Percentiles rank a stretch among this genome's conserved stretches.
Evolutionary conservation across 2,113 vertebrate genomes (phyloP).

Genomic region (Calidris pugnax): DNA sequence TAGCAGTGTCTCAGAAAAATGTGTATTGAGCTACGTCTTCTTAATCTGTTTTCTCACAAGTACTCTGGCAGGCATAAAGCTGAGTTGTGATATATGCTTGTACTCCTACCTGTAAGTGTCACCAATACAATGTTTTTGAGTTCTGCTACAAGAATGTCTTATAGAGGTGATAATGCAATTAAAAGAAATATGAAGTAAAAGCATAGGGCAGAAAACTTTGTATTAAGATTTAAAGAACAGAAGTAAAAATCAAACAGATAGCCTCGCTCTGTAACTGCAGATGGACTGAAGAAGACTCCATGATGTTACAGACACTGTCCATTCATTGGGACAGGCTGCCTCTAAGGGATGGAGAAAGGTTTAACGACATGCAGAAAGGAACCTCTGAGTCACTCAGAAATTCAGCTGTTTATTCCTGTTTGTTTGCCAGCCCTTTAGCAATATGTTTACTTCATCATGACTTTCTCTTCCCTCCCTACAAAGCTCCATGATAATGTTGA

Average conservation of each 20-base stretch:
- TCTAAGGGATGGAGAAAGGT: not conserved
- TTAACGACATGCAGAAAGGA: no score
- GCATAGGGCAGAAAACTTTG: not conserved
- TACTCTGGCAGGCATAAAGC: not conserved
- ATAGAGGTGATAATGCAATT: not conserved
- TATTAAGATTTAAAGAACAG: not conserved
- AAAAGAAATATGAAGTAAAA: not conserved
- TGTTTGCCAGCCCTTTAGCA: not conserved
- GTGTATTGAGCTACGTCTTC: not conserved
- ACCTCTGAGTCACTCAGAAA: not conserved
- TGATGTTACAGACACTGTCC: no score
- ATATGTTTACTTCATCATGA: not conserved
- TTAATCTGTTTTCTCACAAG: not conserved
- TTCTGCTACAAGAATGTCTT: not conserved
- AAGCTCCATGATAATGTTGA: not conserved
- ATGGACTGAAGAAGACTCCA: not conserved
- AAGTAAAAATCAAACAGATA: not conserved
- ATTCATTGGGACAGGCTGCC: not conserved
- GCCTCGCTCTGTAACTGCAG: not conserved
- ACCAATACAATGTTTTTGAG: not conserved
- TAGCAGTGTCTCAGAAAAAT: not conserved
- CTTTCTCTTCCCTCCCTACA: not conserved
- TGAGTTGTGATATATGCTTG: not conserved
- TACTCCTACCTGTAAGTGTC: not conserved
- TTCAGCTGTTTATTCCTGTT: not conserved